Evolutionary conservation across 2,797 vertebrate species (phyloP).

Genomic region (Hoplostethus atlanticus): DNA sequence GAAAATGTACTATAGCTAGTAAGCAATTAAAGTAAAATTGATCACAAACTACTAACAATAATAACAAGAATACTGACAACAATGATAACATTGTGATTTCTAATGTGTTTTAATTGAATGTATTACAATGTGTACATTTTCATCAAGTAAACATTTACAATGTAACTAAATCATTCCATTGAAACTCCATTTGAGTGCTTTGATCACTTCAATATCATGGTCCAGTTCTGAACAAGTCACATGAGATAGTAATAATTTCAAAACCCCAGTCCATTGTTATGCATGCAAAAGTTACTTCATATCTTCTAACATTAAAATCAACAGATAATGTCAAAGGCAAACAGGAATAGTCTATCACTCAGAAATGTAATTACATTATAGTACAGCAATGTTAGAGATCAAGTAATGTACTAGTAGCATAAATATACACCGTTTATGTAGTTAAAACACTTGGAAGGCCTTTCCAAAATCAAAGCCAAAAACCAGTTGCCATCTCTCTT

Average conservation of each 20-base stretch:
- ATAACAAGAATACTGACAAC: neutral
- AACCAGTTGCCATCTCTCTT: conserved; percentile 29
- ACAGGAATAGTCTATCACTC: conserved; percentile 63
- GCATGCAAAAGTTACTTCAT: conserved; percentile 69
- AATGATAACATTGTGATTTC: conserved; percentile 27
- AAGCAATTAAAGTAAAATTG: no score
- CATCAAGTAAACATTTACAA: conserved; percentile 69
- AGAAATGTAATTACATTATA: conserved; percentile 66
- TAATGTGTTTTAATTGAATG: conserved; percentile 74
- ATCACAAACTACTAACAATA: no score
- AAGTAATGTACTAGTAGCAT: conserved; percentile 64
- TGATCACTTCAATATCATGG: conserved; percentile 58
- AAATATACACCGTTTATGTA: conserved; percentile 67
- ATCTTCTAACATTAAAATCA: conserved; percentile 58
- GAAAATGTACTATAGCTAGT: no score
- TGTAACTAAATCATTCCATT: conserved; percentile 59
- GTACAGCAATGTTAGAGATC: conserved; percentile 68
- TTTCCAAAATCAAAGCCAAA: conserved; percentile 57
- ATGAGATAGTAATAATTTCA: conserved; percentile 38
- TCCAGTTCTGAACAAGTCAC: conserved; percentile 58
- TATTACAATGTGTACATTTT: conserved; percentile 78
- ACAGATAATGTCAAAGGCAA: conserved; percentile 68
- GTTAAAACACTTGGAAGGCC: conserved; percentile 40
- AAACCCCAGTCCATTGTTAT: conserved; percentile 48
- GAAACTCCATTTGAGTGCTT: conserved; percentile 55